phyloP scores from a whole-genome alignment of 2,113 vertebrate genomes.

The Rissa tridactyla region DNA sequence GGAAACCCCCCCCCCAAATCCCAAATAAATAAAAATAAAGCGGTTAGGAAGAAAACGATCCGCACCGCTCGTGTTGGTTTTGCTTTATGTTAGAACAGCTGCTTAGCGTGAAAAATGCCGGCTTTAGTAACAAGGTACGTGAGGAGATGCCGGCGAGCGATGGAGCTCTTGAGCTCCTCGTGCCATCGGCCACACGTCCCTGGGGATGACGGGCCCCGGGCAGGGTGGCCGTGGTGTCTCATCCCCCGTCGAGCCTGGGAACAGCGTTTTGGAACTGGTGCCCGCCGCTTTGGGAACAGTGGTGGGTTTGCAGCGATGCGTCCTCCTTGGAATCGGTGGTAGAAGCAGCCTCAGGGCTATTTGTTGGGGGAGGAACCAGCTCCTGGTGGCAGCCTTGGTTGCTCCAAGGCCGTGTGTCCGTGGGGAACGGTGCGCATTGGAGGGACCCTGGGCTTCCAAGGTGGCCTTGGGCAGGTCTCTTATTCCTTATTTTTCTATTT shows the following conservation, averaged over 20 bases:
- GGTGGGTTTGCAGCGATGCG: rapidly evolving
- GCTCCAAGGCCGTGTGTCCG: neutral
- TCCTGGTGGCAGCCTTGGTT: neutral
- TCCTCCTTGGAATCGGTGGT: neutral
- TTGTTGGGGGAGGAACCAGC: neutral
- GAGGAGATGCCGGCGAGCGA: constrained; percentile 27
- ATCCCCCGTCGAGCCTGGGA: neutral
- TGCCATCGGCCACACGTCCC: neutral
- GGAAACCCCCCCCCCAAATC: neutral
- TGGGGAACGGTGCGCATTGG: rapidly evolving
- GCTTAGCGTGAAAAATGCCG: constrained; percentile 66
- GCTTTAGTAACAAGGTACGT: constrained; percentile 17
- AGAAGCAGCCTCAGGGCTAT: neutral
- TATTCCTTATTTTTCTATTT: neutral
- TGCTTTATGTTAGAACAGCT: constrained; percentile 67
- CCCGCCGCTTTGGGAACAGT: neutral
- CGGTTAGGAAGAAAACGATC: constrained; percentile 57
- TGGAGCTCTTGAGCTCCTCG: neutral
- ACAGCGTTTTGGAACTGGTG: rapidly evolving
- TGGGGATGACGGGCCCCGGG: neutral
- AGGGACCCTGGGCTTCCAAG: neutral
- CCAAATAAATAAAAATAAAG: constrained; percentile 48
- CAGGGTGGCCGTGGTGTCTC: neutral
- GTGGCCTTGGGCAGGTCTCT: neutral
- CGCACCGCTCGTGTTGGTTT: constrained; percentile 17